phyloP scores from a whole-genome alignment of 2,888 invertebrate genomes.

The Neoascia interrupta region DNA sequence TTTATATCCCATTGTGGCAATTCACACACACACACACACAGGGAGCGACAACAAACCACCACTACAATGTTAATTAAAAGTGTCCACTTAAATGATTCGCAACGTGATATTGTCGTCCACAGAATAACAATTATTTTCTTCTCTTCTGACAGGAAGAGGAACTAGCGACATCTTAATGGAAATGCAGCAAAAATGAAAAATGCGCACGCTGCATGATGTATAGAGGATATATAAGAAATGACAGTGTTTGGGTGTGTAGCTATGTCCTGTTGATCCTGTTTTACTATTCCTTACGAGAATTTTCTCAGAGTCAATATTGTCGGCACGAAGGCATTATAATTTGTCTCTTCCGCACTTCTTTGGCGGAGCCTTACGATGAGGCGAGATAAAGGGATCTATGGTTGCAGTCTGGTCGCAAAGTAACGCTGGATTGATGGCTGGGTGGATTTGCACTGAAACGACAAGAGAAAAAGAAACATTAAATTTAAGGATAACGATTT shows the following conservation, averaged over 20 bases:
- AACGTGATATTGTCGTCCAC: slow-evolving; percentile 49
- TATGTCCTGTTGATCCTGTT: neutral
- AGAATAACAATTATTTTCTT: slow-evolving; percentile 62
- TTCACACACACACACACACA: slow-evolving; percentile 14
- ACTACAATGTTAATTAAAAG: slow-evolving; percentile 64
- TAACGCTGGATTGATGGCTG: slow-evolving; percentile 5
- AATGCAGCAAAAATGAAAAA: too few species aligned
- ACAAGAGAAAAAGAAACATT: slow-evolving; percentile 36
- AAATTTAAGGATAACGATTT: slow-evolving; percentile 15
- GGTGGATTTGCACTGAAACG: slow-evolving; percentile 33
- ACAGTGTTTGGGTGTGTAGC: neutral
- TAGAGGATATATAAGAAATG: too few species aligned
- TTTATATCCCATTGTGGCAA: slow-evolving; percentile 35
- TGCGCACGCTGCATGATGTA: too few species aligned
- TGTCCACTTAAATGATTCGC: slow-evolving; percentile 64
- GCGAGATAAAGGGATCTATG: slow-evolving; percentile 29
- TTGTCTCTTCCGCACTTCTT: slow-evolving; percentile 18
- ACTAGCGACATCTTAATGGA: slow-evolving; percentile 54
- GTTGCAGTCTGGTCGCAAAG: neutral
- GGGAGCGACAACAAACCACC: slow-evolving; percentile 1
- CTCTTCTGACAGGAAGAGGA: slow-evolving; percentile 47
- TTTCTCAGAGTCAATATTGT: slow-evolving; percentile 45
- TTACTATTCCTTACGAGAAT: too few species aligned
- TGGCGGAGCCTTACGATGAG: neutral
- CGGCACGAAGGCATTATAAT: slow-evolving; percentile 37